phyloP scores from a whole-genome alignment of 2,888 invertebrate species.

The Sipunculus nudus region DNA sequence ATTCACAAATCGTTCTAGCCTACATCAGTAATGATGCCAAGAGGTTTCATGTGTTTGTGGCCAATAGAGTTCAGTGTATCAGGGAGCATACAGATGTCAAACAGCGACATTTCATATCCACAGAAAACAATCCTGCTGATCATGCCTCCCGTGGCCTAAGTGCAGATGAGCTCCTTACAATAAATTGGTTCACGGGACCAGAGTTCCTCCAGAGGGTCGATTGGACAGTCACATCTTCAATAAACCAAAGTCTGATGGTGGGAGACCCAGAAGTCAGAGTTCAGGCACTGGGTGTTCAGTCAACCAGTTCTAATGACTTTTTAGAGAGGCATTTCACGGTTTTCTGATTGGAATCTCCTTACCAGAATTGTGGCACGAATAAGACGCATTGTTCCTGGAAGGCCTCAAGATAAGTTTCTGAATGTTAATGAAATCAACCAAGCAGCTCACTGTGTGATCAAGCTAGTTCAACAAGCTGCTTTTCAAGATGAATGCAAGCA shows the following conservation, averaged over 20 bases:
- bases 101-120: constrained; percentile 43
- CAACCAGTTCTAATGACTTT: no score
- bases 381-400: no score
- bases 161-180: neutral
- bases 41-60: constrained; percentile 43
- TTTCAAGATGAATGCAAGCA: no score
- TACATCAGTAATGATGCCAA: constrained; percentile 24
- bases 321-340: no score
- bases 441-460: no score
- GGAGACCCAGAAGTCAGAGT: constrained; percentile 2
- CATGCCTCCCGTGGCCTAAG: constrained; percentile 30
- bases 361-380: no score
- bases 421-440: no score
- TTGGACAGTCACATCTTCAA: neutral
- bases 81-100: constrained; percentile 20
- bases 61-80: constrained; percentile 41
- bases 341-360: no score
- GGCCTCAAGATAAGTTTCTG: no score
- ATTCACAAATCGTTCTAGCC: constrained; percentile 9
- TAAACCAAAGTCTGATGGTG: neutral
- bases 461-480: no score
- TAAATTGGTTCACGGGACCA: constrained; percentile 11
- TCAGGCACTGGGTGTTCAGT: no score
- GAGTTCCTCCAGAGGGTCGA: constrained; percentile 5
- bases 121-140: constrained; percentile 34